Percentiles rank a stretch among this genome's conserved stretches.
These are phyloP conservation scores for Tiliqua scincoides DNA, from an alignment of 2,113 vertebrate genomes.

Conservation along the genomic window DNA sequence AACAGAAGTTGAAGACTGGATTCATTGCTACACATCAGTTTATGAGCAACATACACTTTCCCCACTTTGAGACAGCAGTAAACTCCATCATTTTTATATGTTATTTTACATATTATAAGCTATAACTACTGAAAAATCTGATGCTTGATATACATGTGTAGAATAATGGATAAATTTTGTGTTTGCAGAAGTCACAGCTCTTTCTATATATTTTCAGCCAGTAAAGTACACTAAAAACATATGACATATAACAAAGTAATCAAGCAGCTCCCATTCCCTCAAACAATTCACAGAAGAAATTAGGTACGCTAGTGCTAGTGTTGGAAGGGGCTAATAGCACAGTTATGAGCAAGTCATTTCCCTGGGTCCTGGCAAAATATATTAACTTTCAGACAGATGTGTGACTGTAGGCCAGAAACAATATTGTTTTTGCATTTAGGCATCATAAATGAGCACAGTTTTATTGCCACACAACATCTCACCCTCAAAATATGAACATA, in stretches of 20 bases:
- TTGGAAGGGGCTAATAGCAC: neutral
- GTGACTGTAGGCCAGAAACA: neutral
- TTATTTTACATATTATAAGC: neutral
- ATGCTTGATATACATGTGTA: neutral
- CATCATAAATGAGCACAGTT: neutral
- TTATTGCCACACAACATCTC: neutral
- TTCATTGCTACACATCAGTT: slow-evolving; percentile 15
- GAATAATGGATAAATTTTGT: fast-evolving
- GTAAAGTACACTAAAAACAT: neutral
- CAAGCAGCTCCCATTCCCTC: neutral
- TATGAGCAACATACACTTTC: slow-evolving; percentile 6
- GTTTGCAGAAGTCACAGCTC: neutral
- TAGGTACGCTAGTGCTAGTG: neutral
- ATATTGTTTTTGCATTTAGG: neutral
- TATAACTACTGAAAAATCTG: neutral
- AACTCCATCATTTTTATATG: slow-evolving; percentile 2
- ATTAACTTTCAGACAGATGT: neutral
- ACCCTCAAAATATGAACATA: neutral
- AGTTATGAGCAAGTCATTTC: neutral
- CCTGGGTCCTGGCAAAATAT: neutral
- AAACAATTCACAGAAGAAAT: neutral
- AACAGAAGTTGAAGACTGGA: neutral
- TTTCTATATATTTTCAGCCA: neutral
- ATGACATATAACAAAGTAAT: neutral
- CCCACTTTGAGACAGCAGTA: neutral